These are phyloP conservation scores for Seriola dumerili DNA, from an alignment of 2,113 vertebrate species.

Conservation along the genomic window DNA sequence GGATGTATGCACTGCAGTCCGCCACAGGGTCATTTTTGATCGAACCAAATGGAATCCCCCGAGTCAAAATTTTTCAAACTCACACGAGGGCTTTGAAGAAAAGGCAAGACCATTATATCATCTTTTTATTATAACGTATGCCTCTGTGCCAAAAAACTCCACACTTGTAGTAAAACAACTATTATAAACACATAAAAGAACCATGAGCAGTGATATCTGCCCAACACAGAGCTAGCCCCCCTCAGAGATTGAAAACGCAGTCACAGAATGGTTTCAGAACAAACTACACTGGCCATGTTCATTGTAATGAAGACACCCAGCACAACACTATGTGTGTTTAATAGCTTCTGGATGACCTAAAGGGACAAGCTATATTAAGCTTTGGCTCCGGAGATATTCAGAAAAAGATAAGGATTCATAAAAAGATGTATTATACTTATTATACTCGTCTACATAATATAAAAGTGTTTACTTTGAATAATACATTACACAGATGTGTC, in stretches of 20 bases:
- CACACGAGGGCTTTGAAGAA: constrained; percentile 35
- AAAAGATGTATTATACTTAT: not conserved
- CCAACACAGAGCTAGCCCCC: constrained; percentile 26
- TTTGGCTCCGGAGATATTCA: constrained; percentile 9
- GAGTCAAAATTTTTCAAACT: constrained; percentile 29
- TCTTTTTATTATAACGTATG: constrained; percentile 42
- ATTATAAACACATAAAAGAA: constrained; percentile 60
- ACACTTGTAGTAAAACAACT: constrained; percentile 42
- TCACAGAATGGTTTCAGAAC: constrained; percentile 26
- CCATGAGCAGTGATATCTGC: constrained; percentile 4
- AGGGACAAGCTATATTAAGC: not conserved
- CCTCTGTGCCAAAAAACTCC: constrained; percentile 37
- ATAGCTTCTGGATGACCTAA: constrained; percentile 31
- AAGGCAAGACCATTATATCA: constrained; percentile 22
- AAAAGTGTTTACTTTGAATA: constrained; percentile 2
- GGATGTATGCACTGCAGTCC: not conserved
- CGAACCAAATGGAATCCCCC: not conserved
- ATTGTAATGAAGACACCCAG: constrained; percentile 27
- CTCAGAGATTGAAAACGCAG: constrained; percentile 37
- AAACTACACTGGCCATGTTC: constrained; percentile 27
- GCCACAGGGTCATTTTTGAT: constrained; percentile 6
- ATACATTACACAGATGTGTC: constrained; percentile 13
- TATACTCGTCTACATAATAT: not conserved
- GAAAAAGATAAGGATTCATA: not conserved
- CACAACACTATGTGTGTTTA: constrained; percentile 37